Evolutionary conservation across 2,888 invertebrate species (phyloP).

Genomic region (Lithophane leautieri): DNA sequence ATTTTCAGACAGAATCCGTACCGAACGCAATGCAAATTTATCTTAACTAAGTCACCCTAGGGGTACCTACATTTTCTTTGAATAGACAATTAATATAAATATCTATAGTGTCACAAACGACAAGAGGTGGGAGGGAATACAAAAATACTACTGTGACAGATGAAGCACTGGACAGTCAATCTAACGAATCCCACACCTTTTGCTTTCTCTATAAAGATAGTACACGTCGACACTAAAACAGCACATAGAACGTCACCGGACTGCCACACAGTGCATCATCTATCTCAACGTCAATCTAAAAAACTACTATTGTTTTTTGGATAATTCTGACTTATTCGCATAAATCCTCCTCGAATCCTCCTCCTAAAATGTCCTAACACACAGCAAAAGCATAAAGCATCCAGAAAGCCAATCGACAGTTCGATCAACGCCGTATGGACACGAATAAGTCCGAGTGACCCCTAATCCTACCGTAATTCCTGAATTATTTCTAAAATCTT

Average conservation of each 20-base stretch:
- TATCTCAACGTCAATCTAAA: slow-evolving; percentile 37
- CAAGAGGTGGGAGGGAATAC: slow-evolving; percentile 55
- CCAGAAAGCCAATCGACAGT: not conserved
- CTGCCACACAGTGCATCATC: slow-evolving; percentile 35
- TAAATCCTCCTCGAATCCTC: not conserved
- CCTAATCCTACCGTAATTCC: slow-evolving; percentile 26
- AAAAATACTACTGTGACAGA: slow-evolving; percentile 50
- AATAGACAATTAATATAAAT: slow-evolving; percentile 35
- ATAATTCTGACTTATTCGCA: slow-evolving; percentile 30
- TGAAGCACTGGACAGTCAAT: slow-evolving; percentile 37
- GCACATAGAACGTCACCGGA: not conserved
- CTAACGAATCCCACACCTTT: slow-evolving; percentile 18
- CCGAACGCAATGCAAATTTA: slow-evolving; percentile 24
- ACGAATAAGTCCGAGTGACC: slow-evolving; percentile 41
- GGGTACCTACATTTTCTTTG: slow-evolving; percentile 6
- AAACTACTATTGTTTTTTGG: slow-evolving; percentile 3
- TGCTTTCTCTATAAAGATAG: slow-evolving; percentile 8
- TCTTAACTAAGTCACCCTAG: slow-evolving; percentile 24
- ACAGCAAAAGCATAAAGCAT: not conserved
- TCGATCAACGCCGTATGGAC: not conserved
- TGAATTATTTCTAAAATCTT: slow-evolving; percentile 26
- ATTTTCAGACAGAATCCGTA: not conserved
- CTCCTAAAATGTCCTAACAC: not conserved
- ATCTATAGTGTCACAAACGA: slow-evolving; percentile 42
- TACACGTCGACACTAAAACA: not conserved